Conservation (phyloP, 1,140 invertebrate species). For the Euwallacea similis region DNA sequence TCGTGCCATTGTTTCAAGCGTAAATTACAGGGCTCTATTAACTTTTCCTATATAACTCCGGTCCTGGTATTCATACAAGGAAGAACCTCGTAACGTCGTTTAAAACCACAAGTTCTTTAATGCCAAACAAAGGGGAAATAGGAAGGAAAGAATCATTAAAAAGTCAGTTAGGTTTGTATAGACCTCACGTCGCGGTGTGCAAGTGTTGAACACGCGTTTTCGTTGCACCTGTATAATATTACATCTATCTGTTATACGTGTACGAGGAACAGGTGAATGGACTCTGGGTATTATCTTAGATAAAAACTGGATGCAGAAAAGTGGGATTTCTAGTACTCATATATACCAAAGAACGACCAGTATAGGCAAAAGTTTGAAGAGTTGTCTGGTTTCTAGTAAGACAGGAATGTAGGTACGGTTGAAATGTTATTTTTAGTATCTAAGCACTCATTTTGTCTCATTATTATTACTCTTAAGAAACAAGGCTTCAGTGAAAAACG, state of each 20-base stretch:
- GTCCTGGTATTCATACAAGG: slow-evolving; percentile 1
- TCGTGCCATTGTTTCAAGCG: not conserved
- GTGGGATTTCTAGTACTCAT: too few relatives aligned
- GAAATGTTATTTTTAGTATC: too few relatives aligned
- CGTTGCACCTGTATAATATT: not conserved
- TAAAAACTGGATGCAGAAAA: not conserved
- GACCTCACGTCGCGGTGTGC: not conserved
- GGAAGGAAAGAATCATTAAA: slow-evolving; percentile 21
- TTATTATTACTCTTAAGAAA: too few relatives aligned
- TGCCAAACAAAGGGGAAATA: slow-evolving; percentile 12
- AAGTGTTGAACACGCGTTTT: not conserved
- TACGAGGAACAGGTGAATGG: slow-evolving; percentile 10
- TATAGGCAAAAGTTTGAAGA: too few relatives aligned
- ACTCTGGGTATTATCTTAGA: not conserved
- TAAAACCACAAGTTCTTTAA: not conserved
- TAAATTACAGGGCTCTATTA: not conserved
- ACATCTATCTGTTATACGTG: too few relatives aligned
- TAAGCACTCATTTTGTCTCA: too few relatives aligned
- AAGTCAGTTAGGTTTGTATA: slow-evolving; percentile 10
- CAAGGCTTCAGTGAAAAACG: too few relatives aligned
- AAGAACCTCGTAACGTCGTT: not conserved
- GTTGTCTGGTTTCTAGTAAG: too few relatives aligned
- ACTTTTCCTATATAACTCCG: not conserved
- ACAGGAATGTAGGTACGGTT: too few relatives aligned
- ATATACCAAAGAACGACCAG: too few relatives aligned